Evolutionary conservation across 1,140 invertebrate species (phyloP).

Genomic region (Nephotettix cincticeps): DNA sequence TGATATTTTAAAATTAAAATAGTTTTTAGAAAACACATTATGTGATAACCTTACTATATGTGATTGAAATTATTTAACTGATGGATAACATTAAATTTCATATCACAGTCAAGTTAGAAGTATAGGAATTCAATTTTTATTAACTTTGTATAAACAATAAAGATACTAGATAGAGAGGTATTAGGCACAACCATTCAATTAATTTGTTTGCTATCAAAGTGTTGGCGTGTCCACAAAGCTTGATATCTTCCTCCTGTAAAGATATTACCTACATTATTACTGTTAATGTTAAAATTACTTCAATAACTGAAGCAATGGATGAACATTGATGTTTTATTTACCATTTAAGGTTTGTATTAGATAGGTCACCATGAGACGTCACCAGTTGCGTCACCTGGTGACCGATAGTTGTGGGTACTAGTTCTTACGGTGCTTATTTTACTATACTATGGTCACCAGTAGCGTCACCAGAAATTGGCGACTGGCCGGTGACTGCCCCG

Average conservation of each 20-base stretch:
- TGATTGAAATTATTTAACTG: not conserved
- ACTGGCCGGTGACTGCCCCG: too few species aligned
- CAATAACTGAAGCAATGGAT: too few species aligned
- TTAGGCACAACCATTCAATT: not conserved
- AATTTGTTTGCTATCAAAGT: not conserved
- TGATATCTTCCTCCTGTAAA: conserved; percentile 28
- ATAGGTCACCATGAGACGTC: too few species aligned
- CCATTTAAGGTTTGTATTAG: too few species aligned
- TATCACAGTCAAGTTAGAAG: not conserved
- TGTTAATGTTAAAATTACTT: too few species aligned
- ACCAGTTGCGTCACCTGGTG: too few species aligned
- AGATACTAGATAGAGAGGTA: not conserved
- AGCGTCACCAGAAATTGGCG: too few species aligned
- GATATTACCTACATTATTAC: too few species aligned
- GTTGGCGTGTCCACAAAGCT: conserved; percentile 24
- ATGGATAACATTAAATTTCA: not conserved
- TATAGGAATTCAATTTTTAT: not conserved
- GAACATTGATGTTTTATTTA: too few species aligned
- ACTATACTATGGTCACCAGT: too few species aligned
- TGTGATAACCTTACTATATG: not conserved
- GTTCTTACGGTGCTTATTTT: too few species aligned
- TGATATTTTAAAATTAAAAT: not conserved
- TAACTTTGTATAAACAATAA: not conserved
- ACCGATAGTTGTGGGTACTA: too few species aligned
- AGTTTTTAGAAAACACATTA: not conserved